phyloP scores from a whole-genome alignment of 2,113 vertebrate species.

The Coryphaenoides rupestris region DNA sequence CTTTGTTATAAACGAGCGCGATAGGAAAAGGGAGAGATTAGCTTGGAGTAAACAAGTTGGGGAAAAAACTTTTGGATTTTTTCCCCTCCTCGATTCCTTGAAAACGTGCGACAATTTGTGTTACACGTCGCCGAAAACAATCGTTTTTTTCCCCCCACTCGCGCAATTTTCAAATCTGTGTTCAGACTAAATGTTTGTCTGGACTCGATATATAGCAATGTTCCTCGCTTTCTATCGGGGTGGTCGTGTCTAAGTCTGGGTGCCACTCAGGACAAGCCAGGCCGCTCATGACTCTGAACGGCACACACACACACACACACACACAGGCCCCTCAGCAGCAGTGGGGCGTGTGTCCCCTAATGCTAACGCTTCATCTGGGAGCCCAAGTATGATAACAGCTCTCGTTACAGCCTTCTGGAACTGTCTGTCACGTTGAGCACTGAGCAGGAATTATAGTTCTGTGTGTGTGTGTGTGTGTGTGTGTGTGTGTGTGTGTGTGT shows the following conservation, averaged over 20 bases:
- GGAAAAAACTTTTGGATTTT: neutral
- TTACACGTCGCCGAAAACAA: no score
- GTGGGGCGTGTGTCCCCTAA: conserved; percentile 15
- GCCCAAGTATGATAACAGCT: conserved; percentile 49
- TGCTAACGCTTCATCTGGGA: conserved; percentile 43
- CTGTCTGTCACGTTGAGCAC: conserved; percentile 42
- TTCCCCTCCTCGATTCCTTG: neutral
- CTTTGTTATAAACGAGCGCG: conserved; percentile 2
- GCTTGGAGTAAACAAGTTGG: neutral
- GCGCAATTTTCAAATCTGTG: no score
- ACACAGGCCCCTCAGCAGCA: conserved; percentile 6
- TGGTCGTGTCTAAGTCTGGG: no score
- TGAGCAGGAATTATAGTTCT: conserved; percentile 41
- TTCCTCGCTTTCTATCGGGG: no score
- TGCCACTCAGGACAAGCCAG: no score
- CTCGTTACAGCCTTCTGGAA: conserved; percentile 42
- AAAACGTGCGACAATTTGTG: neutral
- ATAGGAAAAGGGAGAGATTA: neutral
- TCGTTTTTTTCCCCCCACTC: no score
- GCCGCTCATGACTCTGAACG: neutral
- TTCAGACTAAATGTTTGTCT: no score
- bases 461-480: neutral
- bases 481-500: neutral
- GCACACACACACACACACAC: conserved; percentile 15
- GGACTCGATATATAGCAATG: no score